phyloP scores from a whole-genome alignment of 2,113 vertebrate genomes.

The Acrocephalus arundinaceus region DNA sequence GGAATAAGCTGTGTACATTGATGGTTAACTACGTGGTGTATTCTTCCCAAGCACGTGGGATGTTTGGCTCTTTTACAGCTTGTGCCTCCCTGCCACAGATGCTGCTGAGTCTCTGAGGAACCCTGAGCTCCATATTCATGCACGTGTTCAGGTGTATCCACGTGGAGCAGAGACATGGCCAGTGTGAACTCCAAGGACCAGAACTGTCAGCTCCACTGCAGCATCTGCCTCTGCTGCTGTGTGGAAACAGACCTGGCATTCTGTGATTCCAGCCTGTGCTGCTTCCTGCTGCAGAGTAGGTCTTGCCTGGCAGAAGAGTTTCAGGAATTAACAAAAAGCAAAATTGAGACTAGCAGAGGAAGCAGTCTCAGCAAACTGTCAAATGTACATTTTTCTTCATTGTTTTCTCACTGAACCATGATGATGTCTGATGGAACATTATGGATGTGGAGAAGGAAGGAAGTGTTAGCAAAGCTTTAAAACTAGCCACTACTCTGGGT shows the following conservation, averaged over 20 bases:
- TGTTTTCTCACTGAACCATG: not conserved
- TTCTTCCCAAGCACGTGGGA: not conserved
- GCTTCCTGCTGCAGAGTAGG: not conserved
- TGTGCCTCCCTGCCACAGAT: not conserved
- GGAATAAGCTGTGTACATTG: not conserved
- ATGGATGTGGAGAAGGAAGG: conserved; percentile 5
- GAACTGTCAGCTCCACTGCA: not conserved
- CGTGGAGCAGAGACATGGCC: not conserved
- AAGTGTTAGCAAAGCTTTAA: conserved; percentile 23
- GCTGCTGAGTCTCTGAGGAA: not conserved
- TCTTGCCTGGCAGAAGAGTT: not conserved
- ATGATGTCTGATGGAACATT: conserved; percentile 3
- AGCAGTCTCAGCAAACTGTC: not conserved
- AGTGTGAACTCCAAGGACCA: not conserved
- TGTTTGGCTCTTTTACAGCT: not conserved
- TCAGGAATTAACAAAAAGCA: not conserved
- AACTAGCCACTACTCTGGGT: not conserved
- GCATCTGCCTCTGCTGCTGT: not conserved
- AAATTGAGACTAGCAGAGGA: not conserved
- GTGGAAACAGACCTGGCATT: not conserved
- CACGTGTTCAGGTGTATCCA: not conserved
- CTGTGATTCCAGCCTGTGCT: not conserved
- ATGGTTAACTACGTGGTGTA: not conserved
- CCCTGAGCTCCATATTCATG: not conserved
- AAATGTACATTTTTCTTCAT: conserved; percentile 8